Percentiles rank a stretch among this genome's conserved stretches.
Conservation (phyloP, 2,113 vertebrate genomes). For the Pomatostomus ruficeps region DNA sequence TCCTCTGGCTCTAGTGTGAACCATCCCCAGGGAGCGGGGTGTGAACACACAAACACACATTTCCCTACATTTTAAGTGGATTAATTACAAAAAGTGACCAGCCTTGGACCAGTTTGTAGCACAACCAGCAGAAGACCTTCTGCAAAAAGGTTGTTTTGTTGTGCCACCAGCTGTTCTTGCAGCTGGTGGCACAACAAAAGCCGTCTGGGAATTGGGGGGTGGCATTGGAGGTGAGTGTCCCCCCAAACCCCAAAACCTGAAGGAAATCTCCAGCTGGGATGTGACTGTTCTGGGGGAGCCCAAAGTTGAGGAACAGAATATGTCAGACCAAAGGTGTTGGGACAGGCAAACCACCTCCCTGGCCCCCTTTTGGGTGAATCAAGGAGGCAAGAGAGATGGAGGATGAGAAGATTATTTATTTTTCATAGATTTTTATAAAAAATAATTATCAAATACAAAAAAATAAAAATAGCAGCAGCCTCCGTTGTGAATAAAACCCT, state of each 20-base stretch:
- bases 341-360: neutral
- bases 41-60: neutral
- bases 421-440: constrained; percentile 72
- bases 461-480: constrained; percentile 70
- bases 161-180: no score
- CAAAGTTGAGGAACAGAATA: neutral
- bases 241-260: neutral
- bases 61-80: neutral
- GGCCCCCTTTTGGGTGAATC: neutral
- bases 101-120: neutral
- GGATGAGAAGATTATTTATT: constrained; percentile 69
- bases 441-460: constrained; percentile 75
- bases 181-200: neutral
- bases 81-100: neutral
- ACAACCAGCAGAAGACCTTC: neutral
- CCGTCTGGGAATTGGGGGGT: neutral
- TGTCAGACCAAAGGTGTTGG: accelerated
- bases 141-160: no score
- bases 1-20: neutral
- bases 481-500: constrained; percentile 61
- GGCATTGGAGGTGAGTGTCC: neutral
- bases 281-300: neutral
- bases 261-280: neutral
- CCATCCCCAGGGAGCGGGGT: neutral
- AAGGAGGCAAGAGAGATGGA: neutral